Evolutionary conservation across 1,140 invertebrate species (phyloP).

Genomic region (Apolygus lucorum): DNA sequence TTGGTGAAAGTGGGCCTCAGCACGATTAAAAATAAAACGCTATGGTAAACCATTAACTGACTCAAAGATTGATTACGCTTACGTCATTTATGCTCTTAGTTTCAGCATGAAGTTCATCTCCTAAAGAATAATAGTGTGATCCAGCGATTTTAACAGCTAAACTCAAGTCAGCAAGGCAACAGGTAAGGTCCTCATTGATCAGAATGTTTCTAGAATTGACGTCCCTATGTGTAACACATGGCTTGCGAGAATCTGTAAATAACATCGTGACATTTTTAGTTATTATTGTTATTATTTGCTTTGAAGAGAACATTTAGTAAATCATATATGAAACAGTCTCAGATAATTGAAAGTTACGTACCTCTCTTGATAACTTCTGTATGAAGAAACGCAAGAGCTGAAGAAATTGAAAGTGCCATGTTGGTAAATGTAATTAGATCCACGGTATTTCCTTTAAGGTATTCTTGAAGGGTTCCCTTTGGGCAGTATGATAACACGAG

Average conservation of each 20-base stretch:
- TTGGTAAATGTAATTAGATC: slow-evolving; percentile 61
- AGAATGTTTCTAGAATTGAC: slow-evolving; percentile 80
- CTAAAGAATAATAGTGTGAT: slow-evolving; percentile 55
- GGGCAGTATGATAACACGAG: slow-evolving; percentile 65
- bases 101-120: slow-evolving; percentile 59
- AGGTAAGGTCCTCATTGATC: slow-evolving; percentile 62
- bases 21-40: too few species aligned
- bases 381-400: slow-evolving; percentile 72
- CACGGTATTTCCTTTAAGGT: slow-evolving; percentile 57
- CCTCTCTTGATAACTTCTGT: slow-evolving; percentile 54
- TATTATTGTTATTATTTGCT: too few species aligned
- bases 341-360: too few species aligned
- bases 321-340: too few species aligned
- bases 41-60: too few species aligned
- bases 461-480: slow-evolving; percentile 59
- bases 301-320: too few species aligned
- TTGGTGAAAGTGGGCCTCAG: too few species aligned
- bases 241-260: slow-evolving; percentile 63
- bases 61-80: too few species aligned
- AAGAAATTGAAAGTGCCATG: slow-evolving; percentile 62
- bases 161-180: slow-evolving; percentile 78
- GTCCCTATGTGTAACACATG: slow-evolving; percentile 77
- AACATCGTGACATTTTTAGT: too few species aligned
- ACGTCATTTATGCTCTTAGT: slow-evolving; percentile 67
- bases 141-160: slow-evolving; percentile 67